Conservation (phyloP, 2,113 vertebrate genomes). For the Dipodomys merriami region DNA sequence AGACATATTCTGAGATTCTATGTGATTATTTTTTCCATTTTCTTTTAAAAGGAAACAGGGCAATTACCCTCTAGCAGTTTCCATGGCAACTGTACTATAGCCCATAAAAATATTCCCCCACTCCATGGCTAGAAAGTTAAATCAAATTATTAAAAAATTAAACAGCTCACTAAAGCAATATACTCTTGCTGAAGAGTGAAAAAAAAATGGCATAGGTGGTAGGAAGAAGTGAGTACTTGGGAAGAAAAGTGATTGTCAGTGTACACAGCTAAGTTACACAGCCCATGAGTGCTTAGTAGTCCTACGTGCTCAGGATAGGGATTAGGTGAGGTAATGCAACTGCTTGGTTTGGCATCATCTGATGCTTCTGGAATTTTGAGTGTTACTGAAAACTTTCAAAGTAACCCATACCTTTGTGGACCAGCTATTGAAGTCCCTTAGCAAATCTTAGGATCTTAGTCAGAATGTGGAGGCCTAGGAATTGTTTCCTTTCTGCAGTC, state of each 20-base stretch:
- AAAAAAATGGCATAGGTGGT: background rate
- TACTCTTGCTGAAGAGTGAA: background rate
- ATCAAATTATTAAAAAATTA: constrained; percentile 47
- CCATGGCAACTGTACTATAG: constrained; percentile 49
- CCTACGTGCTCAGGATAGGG: background rate
- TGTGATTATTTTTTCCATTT: constrained; percentile 56
- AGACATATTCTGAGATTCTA: constrained; percentile 40
- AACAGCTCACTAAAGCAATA: constrained; percentile 35
- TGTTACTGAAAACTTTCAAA: background rate
- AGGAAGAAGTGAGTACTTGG: constrained; percentile 25
- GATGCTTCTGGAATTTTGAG: constrained; percentile 39
- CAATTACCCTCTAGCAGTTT: constrained; percentile 63
- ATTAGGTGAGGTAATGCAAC: background rate
- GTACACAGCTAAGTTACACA: background rate
- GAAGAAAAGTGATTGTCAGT: constrained; percentile 27
- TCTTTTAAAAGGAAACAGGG: constrained; percentile 61
- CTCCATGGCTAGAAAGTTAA: constrained; percentile 46
- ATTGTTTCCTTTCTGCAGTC: background rate
- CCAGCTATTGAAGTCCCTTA: background rate
- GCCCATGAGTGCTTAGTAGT: background rate
- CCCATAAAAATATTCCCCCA: constrained; percentile 38
- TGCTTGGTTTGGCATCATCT: background rate
- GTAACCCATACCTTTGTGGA: background rate
- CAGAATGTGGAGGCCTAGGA: background rate
- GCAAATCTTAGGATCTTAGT: too few relatives aligned